Conservation (phyloP, 1,140 invertebrate genomes). For the Muscidifurax raptorellus region DNA sequence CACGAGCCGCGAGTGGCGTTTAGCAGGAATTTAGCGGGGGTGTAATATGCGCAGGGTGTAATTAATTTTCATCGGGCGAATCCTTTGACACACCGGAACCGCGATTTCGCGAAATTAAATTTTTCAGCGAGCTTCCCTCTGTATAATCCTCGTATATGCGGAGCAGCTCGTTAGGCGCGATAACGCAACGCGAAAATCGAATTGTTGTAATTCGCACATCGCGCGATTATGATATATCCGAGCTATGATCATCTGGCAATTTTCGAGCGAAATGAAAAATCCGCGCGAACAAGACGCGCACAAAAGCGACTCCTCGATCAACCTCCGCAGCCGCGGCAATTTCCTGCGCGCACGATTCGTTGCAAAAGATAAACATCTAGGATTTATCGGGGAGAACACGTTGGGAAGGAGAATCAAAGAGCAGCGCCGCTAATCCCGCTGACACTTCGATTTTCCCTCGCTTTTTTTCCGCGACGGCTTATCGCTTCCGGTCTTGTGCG, state of each 20-base stretch:
- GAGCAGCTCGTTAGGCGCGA: too few relatives aligned
- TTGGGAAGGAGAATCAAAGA: neutral
- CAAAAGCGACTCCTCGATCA: neutral
- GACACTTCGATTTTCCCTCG: neutral
- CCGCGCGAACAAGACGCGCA: too few relatives aligned
- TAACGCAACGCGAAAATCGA: too few relatives aligned
- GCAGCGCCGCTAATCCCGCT: neutral
- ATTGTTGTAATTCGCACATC: too few relatives aligned
- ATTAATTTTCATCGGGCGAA: neutral
- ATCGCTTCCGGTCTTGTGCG: neutral
- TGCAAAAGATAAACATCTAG: conserved; percentile 10
- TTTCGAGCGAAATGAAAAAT: too few relatives aligned
- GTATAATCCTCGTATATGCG: neutral
- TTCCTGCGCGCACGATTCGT: conserved; percentile 6
- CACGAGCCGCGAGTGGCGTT: neutral
- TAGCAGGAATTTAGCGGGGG: neutral
- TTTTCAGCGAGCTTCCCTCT: neutral
- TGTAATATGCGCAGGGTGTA: neutral
- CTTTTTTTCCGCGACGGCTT: neutral
- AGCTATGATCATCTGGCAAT: too few relatives aligned
- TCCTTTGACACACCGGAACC: neutral
- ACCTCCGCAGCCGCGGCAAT: neutral
- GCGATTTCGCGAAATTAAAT: neutral
- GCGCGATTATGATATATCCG: too few relatives aligned
- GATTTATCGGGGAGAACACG: conserved; percentile 1